Conservation (phyloP, 1,140 invertebrate genomes). For the Drosophila kikkawai region DNA sequence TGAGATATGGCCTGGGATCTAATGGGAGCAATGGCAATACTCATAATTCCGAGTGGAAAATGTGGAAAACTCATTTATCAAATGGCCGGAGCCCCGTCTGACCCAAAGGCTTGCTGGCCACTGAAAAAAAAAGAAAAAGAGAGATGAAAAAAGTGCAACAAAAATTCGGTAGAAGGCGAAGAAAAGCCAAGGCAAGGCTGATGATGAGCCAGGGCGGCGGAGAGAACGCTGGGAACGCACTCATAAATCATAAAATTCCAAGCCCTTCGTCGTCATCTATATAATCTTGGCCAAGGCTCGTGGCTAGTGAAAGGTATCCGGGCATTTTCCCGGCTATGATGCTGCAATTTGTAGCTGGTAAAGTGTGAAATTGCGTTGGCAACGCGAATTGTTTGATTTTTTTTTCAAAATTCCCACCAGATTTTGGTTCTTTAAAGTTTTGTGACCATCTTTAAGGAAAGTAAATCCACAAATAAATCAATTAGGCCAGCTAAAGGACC, state of each 20-base stretch:
- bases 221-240: slow-evolving; percentile 27
- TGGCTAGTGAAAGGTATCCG: slow-evolving; percentile 45
- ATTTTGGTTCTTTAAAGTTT: slow-evolving; percentile 1
- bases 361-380: slow-evolving; percentile 81
- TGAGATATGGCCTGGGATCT: slow-evolving; percentile 26
- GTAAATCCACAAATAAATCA: slow-evolving; percentile 65
- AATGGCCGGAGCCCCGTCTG: slow-evolving; percentile 57
- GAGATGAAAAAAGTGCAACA: slow-evolving; percentile 70
- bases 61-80: slow-evolving; percentile 80
- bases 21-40: slow-evolving; percentile 48
- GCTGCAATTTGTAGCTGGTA: slow-evolving; percentile 81
- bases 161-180: slow-evolving; percentile 63
- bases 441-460: slow-evolving; percentile 21
- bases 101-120: slow-evolving; percentile 26
- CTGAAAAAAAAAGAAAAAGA: background rate
- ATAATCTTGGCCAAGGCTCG: slow-evolving; percentile 70
- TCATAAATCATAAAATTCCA: slow-evolving; percentile 82
- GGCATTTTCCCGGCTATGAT: slow-evolving; percentile 63
- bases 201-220: slow-evolving; percentile 21
- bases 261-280: slow-evolving; percentile 75
- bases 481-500: slow-evolving; percentile 41
- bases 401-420: background rate
- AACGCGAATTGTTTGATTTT: slow-evolving; percentile 61
- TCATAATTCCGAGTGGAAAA: slow-evolving; percentile 65
- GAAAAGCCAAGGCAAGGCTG: slow-evolving; percentile 23